Conservation (phyloP, 2,888 invertebrate species). For the Syritta pipiens region DNA sequence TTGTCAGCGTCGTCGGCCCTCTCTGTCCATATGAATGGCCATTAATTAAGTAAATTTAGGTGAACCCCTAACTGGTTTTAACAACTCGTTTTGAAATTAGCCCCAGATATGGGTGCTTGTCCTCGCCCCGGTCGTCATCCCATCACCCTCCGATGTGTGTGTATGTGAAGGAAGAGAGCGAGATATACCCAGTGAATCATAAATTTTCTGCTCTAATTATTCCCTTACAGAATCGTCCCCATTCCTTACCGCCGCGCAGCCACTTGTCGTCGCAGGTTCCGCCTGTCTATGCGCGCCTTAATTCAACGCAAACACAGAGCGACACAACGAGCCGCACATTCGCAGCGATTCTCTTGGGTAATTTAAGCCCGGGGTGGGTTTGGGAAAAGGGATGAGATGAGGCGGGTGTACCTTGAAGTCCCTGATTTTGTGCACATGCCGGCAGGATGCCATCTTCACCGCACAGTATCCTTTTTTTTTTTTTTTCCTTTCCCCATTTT, state of each 20-base stretch:
- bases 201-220: conserved; percentile 68
- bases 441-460: conserved; percentile 42
- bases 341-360: conserved; percentile 53
- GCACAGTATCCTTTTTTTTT: too few relatives aligned
- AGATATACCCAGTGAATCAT: conserved; percentile 62
- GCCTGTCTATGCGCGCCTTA: conserved; percentile 39
- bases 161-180: conserved; percentile 44
- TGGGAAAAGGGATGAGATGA: not conserved
- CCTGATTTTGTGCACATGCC: conserved; percentile 40
- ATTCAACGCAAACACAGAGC: not conserved
- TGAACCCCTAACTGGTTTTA: conserved; percentile 50
- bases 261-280: conserved; percentile 48
- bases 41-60: conserved; percentile 64
- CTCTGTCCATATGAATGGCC: conserved; percentile 18
- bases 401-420: conserved; percentile 39
- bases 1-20: not conserved
- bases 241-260: conserved; percentile 26
- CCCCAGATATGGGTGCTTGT: conserved; percentile 1
- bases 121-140: not conserved
- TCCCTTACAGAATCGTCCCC: conserved; percentile 62
- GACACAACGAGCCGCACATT: conserved; percentile 24
- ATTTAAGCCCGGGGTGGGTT: conserved; percentile 45
- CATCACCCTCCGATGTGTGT: not conserved
- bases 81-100: conserved; percentile 47
- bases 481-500: conserved; percentile 6